phyloP scores from a whole-genome alignment of 2,113 vertebrate species.

The Columba janthina region DNA sequence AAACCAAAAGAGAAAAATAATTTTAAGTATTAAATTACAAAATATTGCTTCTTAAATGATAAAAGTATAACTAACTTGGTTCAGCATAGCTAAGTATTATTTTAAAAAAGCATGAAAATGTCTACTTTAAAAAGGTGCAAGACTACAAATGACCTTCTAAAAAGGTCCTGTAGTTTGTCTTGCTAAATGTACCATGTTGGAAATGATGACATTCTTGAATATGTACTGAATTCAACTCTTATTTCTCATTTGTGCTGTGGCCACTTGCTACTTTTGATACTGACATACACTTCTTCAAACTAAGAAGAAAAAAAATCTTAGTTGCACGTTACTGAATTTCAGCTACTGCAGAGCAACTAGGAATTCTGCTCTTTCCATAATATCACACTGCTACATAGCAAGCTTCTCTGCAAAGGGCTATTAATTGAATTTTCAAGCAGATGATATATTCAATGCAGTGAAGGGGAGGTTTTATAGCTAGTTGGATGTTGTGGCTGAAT shows the following conservation, averaged over 20 bases:
- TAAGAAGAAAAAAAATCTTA: constrained; percentile 27
- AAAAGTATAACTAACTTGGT: constrained; percentile 69
- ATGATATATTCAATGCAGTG: constrained; percentile 54
- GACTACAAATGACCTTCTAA: constrained; percentile 60
- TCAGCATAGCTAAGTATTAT: constrained; percentile 62
- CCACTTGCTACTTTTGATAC: constrained; percentile 3
- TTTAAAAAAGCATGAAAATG: constrained; percentile 70
- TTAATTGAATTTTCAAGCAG: constrained; percentile 49
- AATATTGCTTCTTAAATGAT: constrained; percentile 76
- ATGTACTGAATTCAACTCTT: constrained; percentile 29
- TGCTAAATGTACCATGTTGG: constrained; percentile 51
- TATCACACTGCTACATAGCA: constrained; percentile 6
- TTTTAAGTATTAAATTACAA: constrained; percentile 75
- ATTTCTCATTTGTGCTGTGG: not conserved
- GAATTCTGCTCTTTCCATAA: constrained; percentile 22
- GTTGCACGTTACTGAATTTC: constrained; percentile 60
- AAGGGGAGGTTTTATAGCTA: constrained; percentile 45
- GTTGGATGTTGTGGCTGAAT: not conserved
- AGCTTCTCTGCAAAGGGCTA: constrained; percentile 37
- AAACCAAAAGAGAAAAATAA: constrained; percentile 74
- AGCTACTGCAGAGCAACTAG: constrained; percentile 43
- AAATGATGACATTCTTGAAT: constrained; percentile 53
- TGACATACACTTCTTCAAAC: not conserved
- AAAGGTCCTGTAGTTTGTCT: constrained; percentile 43
- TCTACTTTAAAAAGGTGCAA: constrained; percentile 68